Conservation (phyloP, 2,888 invertebrate genomes). For the Cartodere bifasciata region DNA sequence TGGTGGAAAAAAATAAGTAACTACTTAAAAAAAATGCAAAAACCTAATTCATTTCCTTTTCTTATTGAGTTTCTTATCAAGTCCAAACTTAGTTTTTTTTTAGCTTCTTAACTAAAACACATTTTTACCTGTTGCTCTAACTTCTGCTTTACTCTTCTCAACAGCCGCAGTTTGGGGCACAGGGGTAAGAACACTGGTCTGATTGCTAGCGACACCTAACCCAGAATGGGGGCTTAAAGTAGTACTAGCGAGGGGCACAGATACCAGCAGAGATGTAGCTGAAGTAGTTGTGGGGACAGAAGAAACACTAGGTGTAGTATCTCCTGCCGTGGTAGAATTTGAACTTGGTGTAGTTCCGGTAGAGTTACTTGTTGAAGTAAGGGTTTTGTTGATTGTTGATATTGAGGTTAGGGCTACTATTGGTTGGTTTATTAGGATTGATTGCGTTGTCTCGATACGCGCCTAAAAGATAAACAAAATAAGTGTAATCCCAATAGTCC, state of each 20-base stretch:
- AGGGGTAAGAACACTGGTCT: constrained; percentile 21
- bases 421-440: constrained; percentile 26
- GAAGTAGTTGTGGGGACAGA: constrained; percentile 13
- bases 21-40: no score
- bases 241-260: constrained; percentile 46
- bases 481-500: no score
- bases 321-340: no score
- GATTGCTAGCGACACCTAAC: constrained; percentile 29
- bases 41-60: no score
- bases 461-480: constrained; percentile 16
- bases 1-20: no score
- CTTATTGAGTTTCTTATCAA: no score
- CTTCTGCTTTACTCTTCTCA: no score
- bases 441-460: constrained; percentile 25
- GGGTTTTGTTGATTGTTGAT: constrained; percentile 22
- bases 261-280: constrained; percentile 42
- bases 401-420: constrained; percentile 29
- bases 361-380: constrained; percentile 14
- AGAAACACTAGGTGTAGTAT: constrained; percentile 5
- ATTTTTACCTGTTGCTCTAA: no score
- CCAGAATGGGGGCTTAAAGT: constrained; percentile 31
- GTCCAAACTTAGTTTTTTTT: no score
- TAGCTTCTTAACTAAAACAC: no score
- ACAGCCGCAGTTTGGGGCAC: constrained; percentile 14
- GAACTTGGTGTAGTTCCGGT: constrained; percentile 5